Evolutionary conservation across 1,140 invertebrate species (phyloP).

Genomic region (Saccostrea cuccullata): DNA sequence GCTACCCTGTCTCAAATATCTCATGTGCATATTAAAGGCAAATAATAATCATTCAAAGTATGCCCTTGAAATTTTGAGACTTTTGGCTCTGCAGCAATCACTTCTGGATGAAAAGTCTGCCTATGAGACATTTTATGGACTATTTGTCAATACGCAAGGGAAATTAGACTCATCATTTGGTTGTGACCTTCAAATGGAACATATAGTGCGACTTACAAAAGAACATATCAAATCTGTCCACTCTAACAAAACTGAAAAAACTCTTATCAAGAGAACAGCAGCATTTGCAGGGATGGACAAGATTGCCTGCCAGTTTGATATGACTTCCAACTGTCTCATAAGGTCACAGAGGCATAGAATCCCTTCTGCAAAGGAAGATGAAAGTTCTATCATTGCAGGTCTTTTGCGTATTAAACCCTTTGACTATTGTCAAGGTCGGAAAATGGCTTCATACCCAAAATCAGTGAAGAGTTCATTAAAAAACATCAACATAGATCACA

Average conservation of each 20-base stretch:
- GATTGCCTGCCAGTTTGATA: slow-evolving; percentile 31
- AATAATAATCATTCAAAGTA: slow-evolving; percentile 36
- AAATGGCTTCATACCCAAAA: slow-evolving; percentile 8
- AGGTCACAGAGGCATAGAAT: not conserved
- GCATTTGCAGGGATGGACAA: slow-evolving; percentile 29
- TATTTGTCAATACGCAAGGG: slow-evolving; percentile 30
- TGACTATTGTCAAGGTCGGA: not conserved
- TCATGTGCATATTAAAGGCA: slow-evolving; percentile 28
- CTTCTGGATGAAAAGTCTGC: not conserved
- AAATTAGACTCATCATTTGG: not conserved
- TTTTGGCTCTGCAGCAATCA: slow-evolving; percentile 13
- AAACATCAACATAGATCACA: not conserved
- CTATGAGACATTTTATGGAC: slow-evolving; percentile 35
- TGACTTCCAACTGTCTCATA: not conserved
- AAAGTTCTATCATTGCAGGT: not conserved
- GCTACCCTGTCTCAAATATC: not conserved
- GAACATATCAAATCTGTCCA: slow-evolving; percentile 1
- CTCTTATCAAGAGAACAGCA: not conserved
- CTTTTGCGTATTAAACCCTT: not conserved
- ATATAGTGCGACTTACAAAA: slow-evolving; percentile 7
- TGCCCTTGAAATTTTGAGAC: slow-evolving; percentile 33
- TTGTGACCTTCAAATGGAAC: slow-evolving; percentile 35
- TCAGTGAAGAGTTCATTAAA: not conserved
- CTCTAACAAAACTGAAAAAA: slow-evolving; percentile 29
- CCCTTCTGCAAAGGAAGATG: slow-evolving; percentile 20